Evolutionary conservation across 2,797 vertebrate species (phyloP).

Genomic region (Cirrhinus molitorella): DNA sequence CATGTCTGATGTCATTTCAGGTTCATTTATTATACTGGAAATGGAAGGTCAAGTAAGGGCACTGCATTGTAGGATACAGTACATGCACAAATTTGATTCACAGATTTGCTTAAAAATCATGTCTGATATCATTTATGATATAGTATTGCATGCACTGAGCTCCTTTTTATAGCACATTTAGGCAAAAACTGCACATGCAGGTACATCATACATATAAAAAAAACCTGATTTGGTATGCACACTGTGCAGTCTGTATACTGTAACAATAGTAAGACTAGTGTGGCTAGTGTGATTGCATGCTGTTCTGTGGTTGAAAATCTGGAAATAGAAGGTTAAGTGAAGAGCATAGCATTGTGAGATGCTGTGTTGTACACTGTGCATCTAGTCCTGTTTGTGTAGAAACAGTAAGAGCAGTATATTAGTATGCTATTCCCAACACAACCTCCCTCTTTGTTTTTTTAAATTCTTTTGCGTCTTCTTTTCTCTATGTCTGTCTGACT

Average conservation of each 20-base stretch:
- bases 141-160: background rate
- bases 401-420: background rate
- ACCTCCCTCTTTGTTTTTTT: background rate
- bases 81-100: too few relatives aligned
- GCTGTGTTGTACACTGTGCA: too few relatives aligned
- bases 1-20: too few relatives aligned
- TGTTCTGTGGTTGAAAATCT: too few relatives aligned
- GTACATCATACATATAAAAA: background rate
- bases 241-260: background rate
- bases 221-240: background rate
- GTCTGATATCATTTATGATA: background rate
- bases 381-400: background rate
- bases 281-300: too few relatives aligned
- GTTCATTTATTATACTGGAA: too few relatives aligned
- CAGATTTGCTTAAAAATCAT: background rate
- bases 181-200: too few relatives aligned
- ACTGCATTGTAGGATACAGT: background rate
- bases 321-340: too few relatives aligned
- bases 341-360: too few relatives aligned
- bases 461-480: conserved; percentile 38
- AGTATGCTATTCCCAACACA: background rate
- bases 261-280: background rate
- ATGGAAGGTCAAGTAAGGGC: background rate
- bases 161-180: too few relatives aligned
- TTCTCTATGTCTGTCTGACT: conserved; percentile 38